Conservation (phyloP, 1,140 invertebrate genomes). For the Temnothorax curvispinosus region DNA sequence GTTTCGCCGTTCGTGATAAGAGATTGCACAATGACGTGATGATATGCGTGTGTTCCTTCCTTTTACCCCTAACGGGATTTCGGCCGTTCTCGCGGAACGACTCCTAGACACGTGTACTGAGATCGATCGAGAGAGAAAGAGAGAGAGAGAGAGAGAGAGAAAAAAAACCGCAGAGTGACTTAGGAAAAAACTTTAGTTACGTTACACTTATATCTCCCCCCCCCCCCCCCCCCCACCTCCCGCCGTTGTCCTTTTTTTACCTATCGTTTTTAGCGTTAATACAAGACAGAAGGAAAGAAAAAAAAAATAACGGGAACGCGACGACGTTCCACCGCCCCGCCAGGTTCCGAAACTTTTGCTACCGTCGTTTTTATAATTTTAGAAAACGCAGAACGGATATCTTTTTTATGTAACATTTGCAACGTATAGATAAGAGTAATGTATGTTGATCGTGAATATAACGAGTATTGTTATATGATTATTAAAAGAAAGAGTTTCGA, state of each 20-base stretch:
- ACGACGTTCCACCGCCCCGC: slow-evolving; percentile 5
- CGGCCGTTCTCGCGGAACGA: slow-evolving; percentile 54
- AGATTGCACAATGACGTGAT: slow-evolving; percentile 64
- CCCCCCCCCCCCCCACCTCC: no score
- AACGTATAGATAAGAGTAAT: slow-evolving; percentile 71
- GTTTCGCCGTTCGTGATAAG: slow-evolving; percentile 64
- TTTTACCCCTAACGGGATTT: slow-evolving; percentile 55
- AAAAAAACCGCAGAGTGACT: slow-evolving; percentile 70
- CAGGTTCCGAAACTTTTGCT: slow-evolving; percentile 59
- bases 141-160: slow-evolving; percentile 23
- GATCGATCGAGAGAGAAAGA: slow-evolving; percentile 45
- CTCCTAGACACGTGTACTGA: slow-evolving; percentile 18
- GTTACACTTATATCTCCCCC: neutral
- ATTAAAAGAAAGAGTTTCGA: slow-evolving; percentile 74
- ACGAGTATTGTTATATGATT: slow-evolving; percentile 74
- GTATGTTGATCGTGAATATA: slow-evolving; percentile 75
- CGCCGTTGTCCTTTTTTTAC: slow-evolving; percentile 47
- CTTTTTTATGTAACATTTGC: slow-evolving; percentile 70
- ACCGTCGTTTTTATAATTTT: slow-evolving; percentile 66
- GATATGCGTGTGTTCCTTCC: slow-evolving; percentile 63
- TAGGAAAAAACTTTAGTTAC: slow-evolving; percentile 71
- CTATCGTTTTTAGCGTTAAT: slow-evolving; percentile 52
- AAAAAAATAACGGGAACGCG: neutral
- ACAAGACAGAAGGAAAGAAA: slow-evolving; percentile 4
- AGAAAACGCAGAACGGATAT: slow-evolving; percentile 46